Conservation (phyloP, 2,797 vertebrate species). For the Smutsia gigantea region DNA sequence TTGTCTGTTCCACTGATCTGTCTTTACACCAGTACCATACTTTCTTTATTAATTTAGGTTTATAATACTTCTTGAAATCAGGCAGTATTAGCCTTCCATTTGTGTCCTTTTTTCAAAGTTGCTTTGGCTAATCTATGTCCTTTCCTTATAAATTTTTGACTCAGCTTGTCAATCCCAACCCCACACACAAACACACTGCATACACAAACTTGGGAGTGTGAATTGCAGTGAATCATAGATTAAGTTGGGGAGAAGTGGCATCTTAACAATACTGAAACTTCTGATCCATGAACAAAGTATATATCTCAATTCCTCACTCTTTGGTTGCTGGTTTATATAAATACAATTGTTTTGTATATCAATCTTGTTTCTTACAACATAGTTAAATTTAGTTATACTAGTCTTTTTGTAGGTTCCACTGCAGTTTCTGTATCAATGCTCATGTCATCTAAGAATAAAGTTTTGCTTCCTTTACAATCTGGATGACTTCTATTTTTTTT, state of each 20-base stretch:
- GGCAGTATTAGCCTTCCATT: neutral
- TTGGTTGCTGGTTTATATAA: neutral
- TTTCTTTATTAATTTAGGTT: neutral
- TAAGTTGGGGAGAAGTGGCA: neutral
- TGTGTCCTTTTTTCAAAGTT: neutral
- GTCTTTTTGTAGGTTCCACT: neutral
- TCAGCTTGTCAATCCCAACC: neutral
- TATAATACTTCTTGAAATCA: neutral
- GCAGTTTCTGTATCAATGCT: neutral
- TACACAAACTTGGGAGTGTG: neutral
- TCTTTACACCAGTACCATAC: neutral
- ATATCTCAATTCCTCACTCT: neutral
- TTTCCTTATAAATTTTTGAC: neutral
- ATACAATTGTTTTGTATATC: neutral
- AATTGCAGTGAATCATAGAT: neutral
- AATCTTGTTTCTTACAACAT: neutral
- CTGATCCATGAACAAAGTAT: neutral
- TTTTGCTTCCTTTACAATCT: neutral
- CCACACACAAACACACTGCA: neutral
- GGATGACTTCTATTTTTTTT: neutral
- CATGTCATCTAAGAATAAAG: neutral
- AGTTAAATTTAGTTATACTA: neutral
- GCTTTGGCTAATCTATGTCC: neutral
- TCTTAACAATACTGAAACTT: neutral
- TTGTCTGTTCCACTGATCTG: neutral